Percentiles rank a stretch among this genome's conserved stretches.
phyloP scores from a whole-genome alignment of 2,113 vertebrate species.

The Cinclus mexicanus region DNA sequence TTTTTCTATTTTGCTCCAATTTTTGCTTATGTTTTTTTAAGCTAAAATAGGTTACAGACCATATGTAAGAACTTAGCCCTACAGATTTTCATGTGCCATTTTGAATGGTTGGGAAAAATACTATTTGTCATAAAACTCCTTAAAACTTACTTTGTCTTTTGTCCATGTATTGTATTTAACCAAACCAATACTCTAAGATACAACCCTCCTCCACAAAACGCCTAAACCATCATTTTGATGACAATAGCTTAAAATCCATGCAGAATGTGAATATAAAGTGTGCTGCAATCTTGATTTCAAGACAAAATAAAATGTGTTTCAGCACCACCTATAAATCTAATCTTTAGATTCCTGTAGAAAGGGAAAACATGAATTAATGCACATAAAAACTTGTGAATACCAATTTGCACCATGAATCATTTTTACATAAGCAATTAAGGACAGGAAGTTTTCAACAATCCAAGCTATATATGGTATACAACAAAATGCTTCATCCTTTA shows the following conservation, averaged over 20 bases:
- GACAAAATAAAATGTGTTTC: not conserved
- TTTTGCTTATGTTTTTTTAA: not conserved
- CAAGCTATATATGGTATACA: constrained; percentile 30
- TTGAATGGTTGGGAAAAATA: not conserved
- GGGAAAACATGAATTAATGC: not conserved
- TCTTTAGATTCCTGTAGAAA: not conserved
- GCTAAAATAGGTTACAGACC: not conserved
- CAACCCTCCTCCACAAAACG: not conserved
- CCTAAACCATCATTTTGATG: not conserved
- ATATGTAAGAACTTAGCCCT: not conserved
- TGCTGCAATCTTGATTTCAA: constrained; percentile 3
- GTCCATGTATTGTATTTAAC: not conserved
- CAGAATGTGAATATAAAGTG: not conserved
- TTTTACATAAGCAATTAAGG: constrained; percentile 37
- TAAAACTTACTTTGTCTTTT: constrained; percentile 9
- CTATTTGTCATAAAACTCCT: not conserved
- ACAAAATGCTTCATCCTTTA: constrained; percentile 39
- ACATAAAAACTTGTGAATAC: not conserved
- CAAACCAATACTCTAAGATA: not conserved
- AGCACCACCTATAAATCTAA: not conserved
- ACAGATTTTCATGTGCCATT: not conserved
- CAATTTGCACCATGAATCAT: constrained; percentile 27
- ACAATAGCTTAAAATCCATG: constrained; percentile 23
- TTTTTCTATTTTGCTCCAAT: not conserved
- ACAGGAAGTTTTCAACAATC: constrained; percentile 33